A percentile compares a stretch with the other conserved stretches of the same genome.
These are phyloP conservation scores for Leptobrachium leishanense DNA, from an alignment of 2,113 vertebrate species.

Conservation along the genomic window DNA sequence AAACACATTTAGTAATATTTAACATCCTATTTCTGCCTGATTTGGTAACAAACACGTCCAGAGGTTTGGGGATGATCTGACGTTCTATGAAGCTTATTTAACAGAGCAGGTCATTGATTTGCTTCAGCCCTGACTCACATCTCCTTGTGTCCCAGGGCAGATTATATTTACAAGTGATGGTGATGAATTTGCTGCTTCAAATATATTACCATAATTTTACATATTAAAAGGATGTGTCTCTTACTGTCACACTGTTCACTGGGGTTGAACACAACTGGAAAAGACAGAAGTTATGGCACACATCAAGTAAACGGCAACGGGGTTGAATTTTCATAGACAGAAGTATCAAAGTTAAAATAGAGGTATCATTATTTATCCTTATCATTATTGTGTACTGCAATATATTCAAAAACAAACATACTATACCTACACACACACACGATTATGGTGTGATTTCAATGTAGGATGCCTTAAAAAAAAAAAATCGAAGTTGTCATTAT, in stretches of 20 bases:
- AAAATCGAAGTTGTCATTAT: too few relatives aligned
- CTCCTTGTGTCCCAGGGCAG: conserved; percentile 45
- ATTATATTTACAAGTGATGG: conserved; percentile 49
- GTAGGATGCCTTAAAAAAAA: too few relatives aligned
- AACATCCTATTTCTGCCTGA: conserved; percentile 7
- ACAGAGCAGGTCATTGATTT: conserved; percentile 47
- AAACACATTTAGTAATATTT: background rate
- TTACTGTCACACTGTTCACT: conserved; percentile 39
- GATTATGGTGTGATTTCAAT: too few relatives aligned
- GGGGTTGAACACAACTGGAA: conserved; percentile 16
- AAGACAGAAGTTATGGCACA: background rate
- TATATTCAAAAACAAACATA: too few relatives aligned
- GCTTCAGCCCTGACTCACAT: conserved; percentile 33
- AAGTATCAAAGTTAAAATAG: too few relatives aligned
- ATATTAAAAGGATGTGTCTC: conserved; percentile 45
- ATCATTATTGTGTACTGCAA: too few relatives aligned
- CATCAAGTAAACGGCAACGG: background rate
- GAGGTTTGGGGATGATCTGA: conserved; percentile 14
- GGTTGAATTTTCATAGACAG: too few relatives aligned
- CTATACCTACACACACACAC: too few relatives aligned
- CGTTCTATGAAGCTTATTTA: conserved; percentile 42
- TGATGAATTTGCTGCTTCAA: conserved; percentile 42
- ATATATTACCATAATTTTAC: conserved; percentile 49
- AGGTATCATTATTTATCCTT: too few relatives aligned
- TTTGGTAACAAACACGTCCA: conserved; percentile 21